A percentile compares a stretch with the other conserved stretches of the same genome.
phyloP scores from a whole-genome alignment of 2,113 vertebrate species.

The Ramphastos sulfuratus region DNA sequence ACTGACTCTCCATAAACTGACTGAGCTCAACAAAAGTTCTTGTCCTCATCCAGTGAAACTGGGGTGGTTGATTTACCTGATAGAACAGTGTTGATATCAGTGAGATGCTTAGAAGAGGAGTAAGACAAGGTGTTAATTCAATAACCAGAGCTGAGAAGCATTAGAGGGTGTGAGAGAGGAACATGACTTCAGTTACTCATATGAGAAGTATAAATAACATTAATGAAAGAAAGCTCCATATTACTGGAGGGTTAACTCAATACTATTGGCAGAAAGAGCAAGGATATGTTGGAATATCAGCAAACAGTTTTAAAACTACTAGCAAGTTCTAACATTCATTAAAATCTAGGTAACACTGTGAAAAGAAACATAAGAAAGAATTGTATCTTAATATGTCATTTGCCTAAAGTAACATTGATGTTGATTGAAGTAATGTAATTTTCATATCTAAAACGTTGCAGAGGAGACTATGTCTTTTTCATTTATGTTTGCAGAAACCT shows the following conservation, averaged over 20 bases:
- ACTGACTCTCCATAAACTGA: neutral
- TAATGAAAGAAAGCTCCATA: neutral
- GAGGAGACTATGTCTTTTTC: conserved; percentile 71
- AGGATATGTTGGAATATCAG: neutral
- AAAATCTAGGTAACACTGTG: neutral
- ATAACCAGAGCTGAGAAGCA: neutral
- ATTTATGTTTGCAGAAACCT: conserved; percentile 80
- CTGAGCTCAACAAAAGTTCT: fast-evolving
- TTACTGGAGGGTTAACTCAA: neutral
- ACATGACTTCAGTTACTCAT: neutral
- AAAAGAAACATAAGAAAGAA: conserved; percentile 40
- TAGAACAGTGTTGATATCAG: neutral
- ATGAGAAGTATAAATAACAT: neutral
- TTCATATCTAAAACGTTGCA: conserved; percentile 74
- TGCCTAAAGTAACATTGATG: conserved; percentile 71
- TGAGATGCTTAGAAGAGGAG: neutral
- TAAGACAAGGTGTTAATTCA: neutral
- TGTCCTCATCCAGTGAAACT: neutral
- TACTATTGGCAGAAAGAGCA: neutral
- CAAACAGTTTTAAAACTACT: neutral
- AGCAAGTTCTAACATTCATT: neutral
- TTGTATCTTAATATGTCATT: conserved; percentile 61
- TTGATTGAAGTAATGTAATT: conserved; percentile 79
- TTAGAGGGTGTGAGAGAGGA: neutral
- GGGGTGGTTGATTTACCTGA: neutral